Evolutionary conservation across 2,888 invertebrate genomes (phyloP).

Genomic region (Philaethria dido): DNA sequence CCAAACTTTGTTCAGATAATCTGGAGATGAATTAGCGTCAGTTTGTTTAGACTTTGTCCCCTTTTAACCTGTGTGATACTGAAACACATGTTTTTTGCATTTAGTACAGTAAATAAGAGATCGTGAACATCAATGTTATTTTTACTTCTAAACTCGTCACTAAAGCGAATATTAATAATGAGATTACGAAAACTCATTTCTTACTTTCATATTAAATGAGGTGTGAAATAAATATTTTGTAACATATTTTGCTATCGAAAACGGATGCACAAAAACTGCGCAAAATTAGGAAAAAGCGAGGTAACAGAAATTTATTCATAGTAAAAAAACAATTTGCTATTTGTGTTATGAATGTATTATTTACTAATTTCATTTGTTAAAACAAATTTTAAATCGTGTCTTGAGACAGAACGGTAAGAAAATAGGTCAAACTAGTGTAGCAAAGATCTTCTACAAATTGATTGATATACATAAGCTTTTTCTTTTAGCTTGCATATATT

Average conservation of each 20-base stretch:
- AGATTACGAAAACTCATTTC: conserved; percentile 51
- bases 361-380: too few species aligned
- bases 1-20: conserved; percentile 58
- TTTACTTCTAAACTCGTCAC: conserved; percentile 51
- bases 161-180: conserved; percentile 55
- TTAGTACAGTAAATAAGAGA: conserved; percentile 54
- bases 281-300: too few species aligned
- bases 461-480: too few species aligned
- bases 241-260: neutral
- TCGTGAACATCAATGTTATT: conserved; percentile 47
- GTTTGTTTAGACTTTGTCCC: conserved; percentile 54
- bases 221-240: conserved; percentile 8
- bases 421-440: too few species aligned
- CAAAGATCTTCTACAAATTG: too few species aligned
- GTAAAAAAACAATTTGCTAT: too few species aligned
- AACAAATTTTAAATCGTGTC: too few species aligned
- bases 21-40: conserved; percentile 50
- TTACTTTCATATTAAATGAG: conserved; percentile 24
- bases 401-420: too few species aligned
- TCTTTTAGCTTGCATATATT: too few species aligned
- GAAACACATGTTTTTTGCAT: conserved; percentile 58
- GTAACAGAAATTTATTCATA: too few species aligned
- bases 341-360: too few species aligned
- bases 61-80: conserved; percentile 57
- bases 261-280: too few species aligned